These are phyloP conservation scores for Candidula unifasciata DNA, from an alignment of 2,888 invertebrate genomes.

Conservation along the genomic window DNA sequence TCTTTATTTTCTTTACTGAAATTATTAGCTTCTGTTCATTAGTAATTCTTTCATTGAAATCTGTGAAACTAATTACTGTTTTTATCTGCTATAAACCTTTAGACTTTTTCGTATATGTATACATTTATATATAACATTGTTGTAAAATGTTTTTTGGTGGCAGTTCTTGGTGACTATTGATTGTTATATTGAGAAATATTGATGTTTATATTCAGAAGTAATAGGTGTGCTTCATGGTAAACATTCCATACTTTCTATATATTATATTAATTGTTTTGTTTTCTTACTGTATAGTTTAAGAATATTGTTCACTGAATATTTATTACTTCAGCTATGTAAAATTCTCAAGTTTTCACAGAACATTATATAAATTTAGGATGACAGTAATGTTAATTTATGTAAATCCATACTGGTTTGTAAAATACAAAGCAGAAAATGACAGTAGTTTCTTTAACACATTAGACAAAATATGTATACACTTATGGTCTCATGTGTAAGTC, in stretches of 20 bases:
- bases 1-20: neutral
- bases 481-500: too few species aligned
- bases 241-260: constrained; percentile 29
- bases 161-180: constrained; percentile 1
- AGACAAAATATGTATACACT: too few species aligned
- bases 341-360: too few species aligned
- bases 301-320: neutral
- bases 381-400: too few species aligned
- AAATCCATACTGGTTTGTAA: too few species aligned
- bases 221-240: constrained; percentile 37
- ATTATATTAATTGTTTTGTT: neutral
- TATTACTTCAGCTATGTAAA: too few species aligned
- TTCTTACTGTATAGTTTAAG: constrained; percentile 1
- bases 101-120: neutral
- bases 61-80: neutral
- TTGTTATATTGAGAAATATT: neutral
- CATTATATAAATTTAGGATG: too few species aligned
- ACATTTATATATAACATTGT: neutral
- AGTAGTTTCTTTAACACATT: too few species aligned
- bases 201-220: constrained; percentile 30
- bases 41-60: neutral
- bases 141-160: constrained; percentile 20
- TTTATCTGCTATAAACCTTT: neutral
- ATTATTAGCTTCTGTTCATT: neutral
- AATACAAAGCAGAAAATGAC: too few species aligned